Base-by-base conservation (phyloP, 2,797 vertebrate genomes). In the Yasuhikotakia modesta region DNA sequence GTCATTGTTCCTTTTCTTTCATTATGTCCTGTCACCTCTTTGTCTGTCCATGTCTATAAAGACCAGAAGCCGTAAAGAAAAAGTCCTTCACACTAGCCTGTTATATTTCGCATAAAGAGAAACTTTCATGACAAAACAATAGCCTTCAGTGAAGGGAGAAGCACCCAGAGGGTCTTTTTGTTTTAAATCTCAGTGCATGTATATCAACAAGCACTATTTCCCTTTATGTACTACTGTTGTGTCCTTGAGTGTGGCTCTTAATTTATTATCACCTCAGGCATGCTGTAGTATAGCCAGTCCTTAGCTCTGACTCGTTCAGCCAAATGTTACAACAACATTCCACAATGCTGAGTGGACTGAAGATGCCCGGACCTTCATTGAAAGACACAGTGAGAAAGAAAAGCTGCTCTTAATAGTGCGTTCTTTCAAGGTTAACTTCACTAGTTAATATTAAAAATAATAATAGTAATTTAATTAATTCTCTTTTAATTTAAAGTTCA, bases 191-290 rank as follows among this genome's bases (percentile, higher is more conserved):
- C 27, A 16, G 45, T 61, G 66, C 74, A 39, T 77, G 65, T 50
- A 39, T 61, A 53, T 55, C 67, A 70, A 30, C 45, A 53, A 24
- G 57, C 58, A 53, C 46, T 39, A n/a, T 77, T 24, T 45, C 69
- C 24, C n/a, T 77, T 48, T 24, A 70, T 17, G 32, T 64, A 22
- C 21, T 52, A n/a, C 66, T 43, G 66, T 43, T 61, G 14, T 69
- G 75, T 70, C 75, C 75, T 70, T 77, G 75, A 77, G 14, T 60
- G 14, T 67, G 32, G 45, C 32, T 53, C 19, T 53, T 64, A 78
- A 70, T 53, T 70, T 57, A 39, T 10, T 45, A 43, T 63, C 2
- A 58, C 67, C 76, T 17, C 12, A 43, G 57, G 76, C 58, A 0
- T 17, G 27, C 65, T 69, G 43, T 70, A 53, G 61, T 48, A 53